phyloP scores from a whole-genome alignment of 2,888 invertebrate species.

The Carpatolechia fugitivella region DNA sequence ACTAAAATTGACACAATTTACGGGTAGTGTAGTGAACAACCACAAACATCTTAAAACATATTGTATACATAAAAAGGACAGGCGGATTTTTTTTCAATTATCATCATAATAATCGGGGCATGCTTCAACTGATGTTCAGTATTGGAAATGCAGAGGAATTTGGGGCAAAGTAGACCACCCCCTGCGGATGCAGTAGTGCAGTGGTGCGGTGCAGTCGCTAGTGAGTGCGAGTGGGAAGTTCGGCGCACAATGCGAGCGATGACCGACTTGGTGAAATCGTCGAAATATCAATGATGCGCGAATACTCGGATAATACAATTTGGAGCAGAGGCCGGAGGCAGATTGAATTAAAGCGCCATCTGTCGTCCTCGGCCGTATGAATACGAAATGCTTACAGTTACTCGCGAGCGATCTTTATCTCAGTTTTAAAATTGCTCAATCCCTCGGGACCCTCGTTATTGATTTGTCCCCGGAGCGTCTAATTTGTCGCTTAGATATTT shows the following conservation, averaged over 20 bases:
- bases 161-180: conserved; percentile 34
- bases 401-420: conserved; percentile 73
- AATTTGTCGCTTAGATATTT: conserved; percentile 68
- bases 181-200: conserved; percentile 16
- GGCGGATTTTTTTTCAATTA: not conserved
- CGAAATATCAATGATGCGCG: conserved; percentile 79
- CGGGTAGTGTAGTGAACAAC: too few species aligned
- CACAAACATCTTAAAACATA: too few species aligned
- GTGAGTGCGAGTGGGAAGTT: conserved; percentile 14
- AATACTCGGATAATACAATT: conserved; percentile 76
- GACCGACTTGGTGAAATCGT: conserved; percentile 62
- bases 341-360: conserved; percentile 77
- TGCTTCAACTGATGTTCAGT: not conserved
- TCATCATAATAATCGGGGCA: not conserved
- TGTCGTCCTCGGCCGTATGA: conserved; percentile 74
- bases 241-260: conserved; percentile 36
- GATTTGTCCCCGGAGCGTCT: conserved; percentile 70
- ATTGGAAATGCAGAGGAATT: conserved; percentile 26
- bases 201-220: not conserved
- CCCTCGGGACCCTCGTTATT: conserved; percentile 66
- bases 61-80: not conserved
- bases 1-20: too few species aligned
- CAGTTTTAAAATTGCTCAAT: conserved; percentile 77
- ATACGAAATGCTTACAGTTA: conserved; percentile 73
- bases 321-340: conserved; percentile 73